Base-by-base conservation (phyloP, 2,797 vertebrate genomes). In the Rhincodon typus region DNA sequence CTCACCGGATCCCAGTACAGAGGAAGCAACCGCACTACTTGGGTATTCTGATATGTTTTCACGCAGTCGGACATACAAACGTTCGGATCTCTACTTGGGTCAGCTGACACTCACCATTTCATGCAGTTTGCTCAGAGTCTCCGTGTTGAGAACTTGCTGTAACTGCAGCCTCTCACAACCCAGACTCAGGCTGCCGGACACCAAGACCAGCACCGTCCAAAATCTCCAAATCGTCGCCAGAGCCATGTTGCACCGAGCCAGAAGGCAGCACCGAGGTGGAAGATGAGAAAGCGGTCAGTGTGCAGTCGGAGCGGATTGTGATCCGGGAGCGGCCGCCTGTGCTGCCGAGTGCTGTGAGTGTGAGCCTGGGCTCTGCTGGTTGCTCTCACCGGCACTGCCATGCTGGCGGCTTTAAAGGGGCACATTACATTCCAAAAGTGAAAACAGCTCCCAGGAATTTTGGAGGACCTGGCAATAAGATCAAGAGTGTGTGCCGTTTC, bases 111-210 rank as follows among this genome's bases (percentile, higher is more conserved):
- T 91, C 57, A 91, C 88, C 57, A 91, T 91, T 66, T 66, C 88
- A 66, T 91, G 12, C 66, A 94, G n/a, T 38, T 38, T 69, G 62
- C 8, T 21, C 34, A 94, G 62, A 69, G 66, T 69, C 7, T 23
- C 23, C 21, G 62, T 69, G 91, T 67, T 94, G 34, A 94, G 91
- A 94, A 69, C 38, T 94, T 94, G 5, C n/a, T 67, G 62, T 94
- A 94, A 94, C 62, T 25, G 66, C 57, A 93, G 57, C 90, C 6
- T 93, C 34, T 93, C 90, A 67, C 90, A 67, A n/a, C 62, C 90
- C 90, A 67, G 62, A 38, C 57, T 93, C 57, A 93, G 90, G 34
- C 62, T 93, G 62, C 34, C 62, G 90, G n/a, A 5, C 34, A 93
- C 23, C 17, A 93, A 67, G 17, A 67, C 2, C 62, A 2, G 67